phyloP scores from a whole-genome alignment of 1,140 invertebrate species.

The Drosophila sp. region DNA sequence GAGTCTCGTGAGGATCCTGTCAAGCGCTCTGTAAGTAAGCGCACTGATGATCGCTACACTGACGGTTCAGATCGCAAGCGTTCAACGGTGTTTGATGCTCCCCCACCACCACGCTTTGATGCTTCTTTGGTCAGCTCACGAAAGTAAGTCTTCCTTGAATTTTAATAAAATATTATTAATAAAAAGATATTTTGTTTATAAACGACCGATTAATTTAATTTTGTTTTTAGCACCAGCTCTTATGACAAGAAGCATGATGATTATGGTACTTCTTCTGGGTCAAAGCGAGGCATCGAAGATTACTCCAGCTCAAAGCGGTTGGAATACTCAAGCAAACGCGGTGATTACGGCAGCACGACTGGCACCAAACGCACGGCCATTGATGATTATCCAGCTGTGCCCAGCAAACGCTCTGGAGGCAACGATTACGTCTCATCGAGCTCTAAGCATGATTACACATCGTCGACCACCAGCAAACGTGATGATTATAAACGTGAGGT shows the following conservation, averaged over 20 bases:
- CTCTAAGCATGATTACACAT: slow-evolving; percentile 65
- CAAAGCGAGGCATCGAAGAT: slow-evolving; percentile 69
- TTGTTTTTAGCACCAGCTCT: slow-evolving; percentile 46
- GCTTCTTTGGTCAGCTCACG: slow-evolving; percentile 70
- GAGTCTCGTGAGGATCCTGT: slow-evolving; percentile 85
- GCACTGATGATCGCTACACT: slow-evolving; percentile 79
- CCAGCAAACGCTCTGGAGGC: slow-evolving; percentile 70
- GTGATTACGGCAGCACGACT: slow-evolving; percentile 58
- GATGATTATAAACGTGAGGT: slow-evolving; percentile 74
- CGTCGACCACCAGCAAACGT: slow-evolving; percentile 66
- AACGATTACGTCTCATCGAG: slow-evolving; percentile 70
- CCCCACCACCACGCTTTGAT: slow-evolving; percentile 84
- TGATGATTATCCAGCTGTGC: slow-evolving; percentile 71
- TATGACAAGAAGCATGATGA: slow-evolving; percentile 83
- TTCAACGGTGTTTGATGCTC: slow-evolving; percentile 84
- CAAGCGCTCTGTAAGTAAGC: slow-evolving; percentile 83
- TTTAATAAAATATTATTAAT: not conserved
- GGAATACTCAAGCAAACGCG: slow-evolving; percentile 73
- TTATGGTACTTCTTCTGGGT: slow-evolving; percentile 61
- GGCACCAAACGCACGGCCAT: slow-evolving; percentile 69
- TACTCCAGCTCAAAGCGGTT: slow-evolving; percentile 74
- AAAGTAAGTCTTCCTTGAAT: slow-evolving; percentile 52
- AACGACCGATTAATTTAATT: too few relatives aligned
- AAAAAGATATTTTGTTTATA: too few relatives aligned
- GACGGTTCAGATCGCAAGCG: slow-evolving; percentile 85